Base-by-base conservation (phyloP, 2,888 invertebrate genomes). In the Drosophila nr. medialis region DNA sequence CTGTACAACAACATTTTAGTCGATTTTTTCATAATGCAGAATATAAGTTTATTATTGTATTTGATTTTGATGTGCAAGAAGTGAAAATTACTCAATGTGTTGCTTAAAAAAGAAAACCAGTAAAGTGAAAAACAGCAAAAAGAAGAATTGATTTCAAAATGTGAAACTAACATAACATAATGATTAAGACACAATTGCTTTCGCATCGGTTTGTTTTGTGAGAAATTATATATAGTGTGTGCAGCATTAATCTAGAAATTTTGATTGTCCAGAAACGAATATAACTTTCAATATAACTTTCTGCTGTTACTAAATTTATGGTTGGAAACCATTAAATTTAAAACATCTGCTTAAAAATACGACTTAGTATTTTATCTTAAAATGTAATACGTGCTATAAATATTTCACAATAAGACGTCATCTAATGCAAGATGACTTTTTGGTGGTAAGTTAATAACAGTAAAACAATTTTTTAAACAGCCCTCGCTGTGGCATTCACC, bases 401-500 rank as follows among this genome's bases (percentile, higher is more conserved):
- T n/a, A n/a, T n/a, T n/a, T n/a, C n/a, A n/a, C n/a, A n/a, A n/a
- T n/a, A n/a, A n/a, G n/a, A n/a, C n/a, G n/a, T n/a, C n/a, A n/a
- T n/a, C n/a, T n/a, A n/a, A n/a, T n/a, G n/a, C n/a, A n/a, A n/a
- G n/a, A n/a, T n/a, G n/a, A 42, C 21, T 42, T 21, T 21, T 13
- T 21, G 21, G 34, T 34, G 5, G 13, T 13, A 11, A 42, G 42
- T 13, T 13, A 21, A 42, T 6, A 42, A 13, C 10, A 40, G 40
- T 13, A 13, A 21, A 0, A 42, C 8, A 38, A 51, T 32, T 32
- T 32, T 13, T 50, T 15, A 5, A 48, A 42, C 50, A 42, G 24
- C 72, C 58, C 73, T 72, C 62, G 66, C 24, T 49, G 64, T 61
- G 61, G 60, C 75, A 69, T 69, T 42, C 54, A 68, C 54, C 10